These are phyloP conservation scores for Lordiphosa collinella DNA, from an alignment of 1,140 invertebrate genomes.

Conservation along the genomic window DNA sequence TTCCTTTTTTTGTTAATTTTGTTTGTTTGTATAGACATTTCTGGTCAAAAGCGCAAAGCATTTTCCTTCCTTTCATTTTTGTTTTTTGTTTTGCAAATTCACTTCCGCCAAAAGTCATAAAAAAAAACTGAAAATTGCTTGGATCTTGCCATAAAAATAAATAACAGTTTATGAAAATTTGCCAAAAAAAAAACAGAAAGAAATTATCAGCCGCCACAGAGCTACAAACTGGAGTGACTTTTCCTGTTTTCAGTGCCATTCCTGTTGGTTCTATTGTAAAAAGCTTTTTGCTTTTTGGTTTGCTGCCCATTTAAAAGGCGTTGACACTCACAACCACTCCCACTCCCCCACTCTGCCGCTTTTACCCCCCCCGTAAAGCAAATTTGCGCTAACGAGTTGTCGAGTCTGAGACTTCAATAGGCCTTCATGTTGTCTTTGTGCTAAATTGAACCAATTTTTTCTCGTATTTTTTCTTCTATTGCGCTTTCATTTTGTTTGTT, in stretches of 20 bases:
- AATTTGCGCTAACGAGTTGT: slow-evolving; percentile 74
- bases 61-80: slow-evolving; percentile 39
- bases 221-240: slow-evolving; percentile 50
- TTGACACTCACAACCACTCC: slow-evolving; percentile 38
- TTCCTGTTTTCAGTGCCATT: slow-evolving; percentile 59
- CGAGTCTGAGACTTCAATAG: slow-evolving; percentile 59
- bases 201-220: slow-evolving; percentile 16
- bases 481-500: slow-evolving; percentile 67
- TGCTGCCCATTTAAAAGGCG: slow-evolving; percentile 70
- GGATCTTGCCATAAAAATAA: slow-evolving; percentile 70
- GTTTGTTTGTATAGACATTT: slow-evolving; percentile 57
- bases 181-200: slow-evolving; percentile 68
- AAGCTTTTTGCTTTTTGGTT: slow-evolving; percentile 26
- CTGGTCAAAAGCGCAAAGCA: slow-evolving; percentile 64
- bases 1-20: slow-evolving; percentile 26
- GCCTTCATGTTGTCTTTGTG: slow-evolving; percentile 63
- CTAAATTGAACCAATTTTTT: slow-evolving; percentile 75
- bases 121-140: slow-evolving; percentile 56
- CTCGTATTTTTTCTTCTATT: slow-evolving; percentile 32
- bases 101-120: slow-evolving; percentile 51
- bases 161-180: slow-evolving; percentile 78
- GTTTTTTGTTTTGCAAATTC: slow-evolving; percentile 65
- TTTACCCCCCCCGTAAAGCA: slow-evolving; percentile 13
- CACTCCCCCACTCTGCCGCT: neutral
- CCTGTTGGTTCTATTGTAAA: slow-evolving; percentile 44